A percentile compares a stretch with the other conserved stretches of the same genome.
These are phyloP conservation scores for Colius striatus DNA, from an alignment of 2,113 vertebrate genomes.

Conservation along the genomic window DNA sequence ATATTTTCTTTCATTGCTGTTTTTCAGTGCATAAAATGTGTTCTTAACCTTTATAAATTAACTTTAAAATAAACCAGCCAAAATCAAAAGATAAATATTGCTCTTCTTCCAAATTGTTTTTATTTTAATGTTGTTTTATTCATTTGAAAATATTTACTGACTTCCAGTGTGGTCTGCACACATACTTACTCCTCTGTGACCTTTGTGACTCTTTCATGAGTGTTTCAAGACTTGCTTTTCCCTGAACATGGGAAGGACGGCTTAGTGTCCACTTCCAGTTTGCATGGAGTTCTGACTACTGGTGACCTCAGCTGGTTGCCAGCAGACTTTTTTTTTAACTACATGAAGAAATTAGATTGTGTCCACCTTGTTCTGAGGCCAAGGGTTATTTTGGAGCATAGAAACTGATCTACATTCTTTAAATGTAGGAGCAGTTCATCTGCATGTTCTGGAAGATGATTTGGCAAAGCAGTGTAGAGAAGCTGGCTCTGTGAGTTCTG, in stretches of 20 bases:
- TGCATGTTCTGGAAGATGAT: background rate
- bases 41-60: background rate
- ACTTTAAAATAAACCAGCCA: background rate
- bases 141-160: background rate
- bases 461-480: background rate
- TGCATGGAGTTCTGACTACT: background rate
- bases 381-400: background rate
- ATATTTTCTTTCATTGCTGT: background rate
- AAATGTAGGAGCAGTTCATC: background rate
- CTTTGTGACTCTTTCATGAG: background rate
- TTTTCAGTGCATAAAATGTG: background rate
- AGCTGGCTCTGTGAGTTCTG: background rate
- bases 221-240: background rate
- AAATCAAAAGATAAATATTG: background rate
- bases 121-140: background rate
- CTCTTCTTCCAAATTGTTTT: background rate
- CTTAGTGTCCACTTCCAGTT: background rate
- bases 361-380: background rate
- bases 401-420: background rate
- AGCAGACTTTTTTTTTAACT: background rate
- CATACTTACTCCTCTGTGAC: background rate
- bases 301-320: background rate
- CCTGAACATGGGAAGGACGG: background rate
- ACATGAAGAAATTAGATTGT: background rate
- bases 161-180: background rate